Conservation (phyloP, 2,888 invertebrate genomes). For the Pyrochroa serraticornis region DNA sequence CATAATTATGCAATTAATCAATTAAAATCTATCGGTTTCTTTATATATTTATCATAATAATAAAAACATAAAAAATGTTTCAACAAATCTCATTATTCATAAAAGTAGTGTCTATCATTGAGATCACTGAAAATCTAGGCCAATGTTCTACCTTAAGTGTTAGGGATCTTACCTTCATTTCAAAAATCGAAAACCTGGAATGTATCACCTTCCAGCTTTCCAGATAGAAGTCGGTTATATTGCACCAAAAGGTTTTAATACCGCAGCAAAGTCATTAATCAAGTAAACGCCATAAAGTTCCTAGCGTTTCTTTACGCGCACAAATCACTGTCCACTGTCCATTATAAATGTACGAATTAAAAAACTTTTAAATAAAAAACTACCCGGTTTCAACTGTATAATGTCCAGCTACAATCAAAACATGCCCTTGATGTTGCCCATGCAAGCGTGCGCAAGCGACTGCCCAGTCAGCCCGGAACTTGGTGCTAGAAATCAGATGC, state of each 20-base stretch:
- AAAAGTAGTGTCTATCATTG: too few relatives aligned
- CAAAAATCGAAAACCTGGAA: not conserved
- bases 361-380: not conserved
- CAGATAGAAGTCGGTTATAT: conserved; percentile 1
- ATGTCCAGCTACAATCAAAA: not conserved
- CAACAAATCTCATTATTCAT: too few relatives aligned
- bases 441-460: conserved; percentile 49
- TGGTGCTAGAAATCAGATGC: conserved; percentile 40
- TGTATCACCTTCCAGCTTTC: conserved; percentile 1
- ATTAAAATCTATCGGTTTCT: too few relatives aligned
- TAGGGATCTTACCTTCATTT: conserved; percentile 5
- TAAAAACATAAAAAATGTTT: too few relatives aligned
- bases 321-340: conserved; percentile 5
- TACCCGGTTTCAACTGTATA: not conserved
- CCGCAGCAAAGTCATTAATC: not conserved
- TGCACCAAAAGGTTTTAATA: conserved; percentile 1
- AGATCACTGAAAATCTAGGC: too few relatives aligned
- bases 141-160: too few relatives aligned
- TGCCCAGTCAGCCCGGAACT: conserved; percentile 39
- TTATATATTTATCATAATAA: too few relatives aligned
- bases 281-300: conserved; percentile 8
- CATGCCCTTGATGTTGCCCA: conserved; percentile 15
- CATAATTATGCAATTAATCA: too few relatives aligned
- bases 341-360: not conserved
- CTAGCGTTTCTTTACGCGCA: not conserved